Evolutionary conservation across 2,797 vertebrate genomes (phyloP).

Genomic region (Chelidonichthys spinosus): DNA sequence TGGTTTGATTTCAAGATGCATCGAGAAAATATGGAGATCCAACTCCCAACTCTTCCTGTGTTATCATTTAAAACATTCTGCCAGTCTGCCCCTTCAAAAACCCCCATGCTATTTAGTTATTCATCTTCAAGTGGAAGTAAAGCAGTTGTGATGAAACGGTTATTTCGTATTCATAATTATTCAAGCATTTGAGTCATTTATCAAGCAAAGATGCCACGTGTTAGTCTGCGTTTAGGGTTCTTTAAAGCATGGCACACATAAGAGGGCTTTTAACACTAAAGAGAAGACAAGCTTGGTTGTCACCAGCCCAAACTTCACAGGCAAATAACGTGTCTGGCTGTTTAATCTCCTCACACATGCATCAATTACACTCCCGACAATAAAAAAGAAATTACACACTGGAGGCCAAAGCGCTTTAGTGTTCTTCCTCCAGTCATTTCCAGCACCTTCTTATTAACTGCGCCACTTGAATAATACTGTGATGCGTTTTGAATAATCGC

Average conservation of each 20-base stretch:
- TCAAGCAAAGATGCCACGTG: constrained; percentile 14
- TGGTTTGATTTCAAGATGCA: constrained; percentile 25
- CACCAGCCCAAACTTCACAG: constrained; percentile 6
- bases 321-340: constrained; percentile 29
- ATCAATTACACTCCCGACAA: constrained; percentile 12
- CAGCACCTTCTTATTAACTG: not conserved
- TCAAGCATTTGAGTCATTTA: constrained; percentile 20
- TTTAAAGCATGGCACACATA: no score
- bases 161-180: constrained; percentile 27
- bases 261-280: not conserved
- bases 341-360: constrained; percentile 30
- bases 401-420: constrained; percentile 17
- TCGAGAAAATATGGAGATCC: constrained; percentile 39
- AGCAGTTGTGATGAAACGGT: constrained; percentile 25
- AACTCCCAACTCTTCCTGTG: constrained; percentile 10
- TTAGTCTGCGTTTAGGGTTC: not conserved
- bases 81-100: constrained; percentile 24
- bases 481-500: not conserved
- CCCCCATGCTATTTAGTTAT: constrained; percentile 25
- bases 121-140: constrained; percentile 3
- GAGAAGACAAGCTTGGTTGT: constrained; percentile 19
- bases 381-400: constrained; percentile 14
- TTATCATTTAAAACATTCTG: constrained; percentile 33
- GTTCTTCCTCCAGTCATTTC: not conserved
- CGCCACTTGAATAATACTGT: not conserved